Percentiles rank a stretch among this genome's conserved stretches.
Conservation (phyloP, 2,797 vertebrate genomes). For the Chloroceryle amazona region DNA sequence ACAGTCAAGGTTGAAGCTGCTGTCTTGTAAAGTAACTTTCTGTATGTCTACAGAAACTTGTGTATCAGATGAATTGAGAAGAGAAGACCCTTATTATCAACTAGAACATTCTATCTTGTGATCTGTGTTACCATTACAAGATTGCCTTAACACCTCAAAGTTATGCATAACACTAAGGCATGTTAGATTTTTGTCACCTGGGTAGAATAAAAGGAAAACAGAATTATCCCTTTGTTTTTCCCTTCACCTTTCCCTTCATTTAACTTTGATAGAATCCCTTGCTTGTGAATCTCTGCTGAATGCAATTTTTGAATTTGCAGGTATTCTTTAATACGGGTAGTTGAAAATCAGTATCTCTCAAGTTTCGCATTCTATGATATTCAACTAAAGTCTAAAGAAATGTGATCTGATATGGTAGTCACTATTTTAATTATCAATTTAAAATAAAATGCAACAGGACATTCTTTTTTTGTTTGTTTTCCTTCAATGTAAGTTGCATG, state of each 20-base stretch:
- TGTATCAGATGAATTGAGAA: neutral
- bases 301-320: neutral
- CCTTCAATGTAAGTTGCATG: neutral
- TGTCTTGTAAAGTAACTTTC: neutral
- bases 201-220: neutral
- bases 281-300: neutral
- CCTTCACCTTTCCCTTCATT: neutral
- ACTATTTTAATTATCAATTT: neutral
- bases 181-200: neutral
- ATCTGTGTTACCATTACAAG: neutral
- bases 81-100: neutral
- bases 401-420: neutral
- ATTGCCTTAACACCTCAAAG: neutral
- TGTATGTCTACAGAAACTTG: neutral
- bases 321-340: neutral
- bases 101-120: neutral
- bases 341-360: neutral
- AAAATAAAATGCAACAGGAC: neutral
- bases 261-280: neutral
- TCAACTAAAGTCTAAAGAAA: neutral
- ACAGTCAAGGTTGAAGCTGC: neutral
- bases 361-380: neutral
- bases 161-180: neutral
- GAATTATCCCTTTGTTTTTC: neutral
- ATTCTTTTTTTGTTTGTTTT: neutral